Evolutionary conservation across 2,888 invertebrate species (phyloP).

Genomic region (Cistogaster globosa): DNA sequence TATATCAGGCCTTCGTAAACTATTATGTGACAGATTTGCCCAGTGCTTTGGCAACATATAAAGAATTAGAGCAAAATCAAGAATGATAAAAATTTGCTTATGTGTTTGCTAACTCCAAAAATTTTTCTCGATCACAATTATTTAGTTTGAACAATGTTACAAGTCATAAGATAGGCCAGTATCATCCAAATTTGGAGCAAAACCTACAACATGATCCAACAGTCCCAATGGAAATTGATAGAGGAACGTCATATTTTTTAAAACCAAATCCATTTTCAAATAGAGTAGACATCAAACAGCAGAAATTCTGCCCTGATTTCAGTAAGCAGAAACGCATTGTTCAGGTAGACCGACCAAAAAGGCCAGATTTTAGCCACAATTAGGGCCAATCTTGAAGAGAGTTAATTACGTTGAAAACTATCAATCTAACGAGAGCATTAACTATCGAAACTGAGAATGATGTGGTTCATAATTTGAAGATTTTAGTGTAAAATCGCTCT

Average conservation of each 20-base stretch:
- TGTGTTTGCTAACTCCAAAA: background rate
- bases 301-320: background rate
- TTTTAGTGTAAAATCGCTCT: conserved; percentile 56
- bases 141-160: no score
- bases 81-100: conserved; percentile 48
- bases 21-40: conserved; percentile 2
- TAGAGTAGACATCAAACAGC: background rate
- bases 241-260: conserved; percentile 28
- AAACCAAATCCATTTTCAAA: conserved; percentile 22
- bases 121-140: no score
- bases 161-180: background rate
- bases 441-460: conserved; percentile 4
- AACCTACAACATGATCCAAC: background rate
- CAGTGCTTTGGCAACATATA: conserved; percentile 33
- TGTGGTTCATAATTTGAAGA: conserved; percentile 21
- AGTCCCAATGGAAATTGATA: conserved; percentile 39
- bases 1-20: conserved; percentile 41
- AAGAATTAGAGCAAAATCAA: conserved; percentile 62
- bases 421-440: conserved; percentile 5
- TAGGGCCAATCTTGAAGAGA: conserved; percentile 34
- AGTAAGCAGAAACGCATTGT: background rate
- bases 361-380: conserved; percentile 1
- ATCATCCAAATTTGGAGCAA: background rate
- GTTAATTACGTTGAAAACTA: conserved; percentile 32
- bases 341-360: background rate